These are phyloP conservation scores for Oscheius sp. DNA, from an alignment of 2,888 invertebrate species.

Conservation along the genomic window DNA sequence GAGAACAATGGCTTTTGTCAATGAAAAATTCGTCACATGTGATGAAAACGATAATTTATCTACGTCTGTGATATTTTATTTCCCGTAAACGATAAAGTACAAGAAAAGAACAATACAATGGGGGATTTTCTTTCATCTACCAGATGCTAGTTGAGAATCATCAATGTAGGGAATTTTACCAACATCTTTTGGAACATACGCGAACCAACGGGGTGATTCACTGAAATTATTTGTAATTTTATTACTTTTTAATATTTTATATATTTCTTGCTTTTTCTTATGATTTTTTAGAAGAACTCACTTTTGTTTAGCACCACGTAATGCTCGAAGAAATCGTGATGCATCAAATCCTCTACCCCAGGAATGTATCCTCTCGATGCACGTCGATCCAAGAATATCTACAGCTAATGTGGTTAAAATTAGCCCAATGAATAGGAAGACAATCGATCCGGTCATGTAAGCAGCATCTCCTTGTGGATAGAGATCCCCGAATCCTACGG, in stretches of 20 bases:
- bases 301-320: conserved; percentile 39
- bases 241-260: neutral
- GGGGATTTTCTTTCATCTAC: conserved; percentile 10
- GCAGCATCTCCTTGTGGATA: conserved; percentile 58
- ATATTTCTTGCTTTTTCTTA: neutral
- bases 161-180: conserved; percentile 64
- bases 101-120: too few relatives aligned
- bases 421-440: conserved; percentile 70
- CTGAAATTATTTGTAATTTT: conserved; percentile 15
- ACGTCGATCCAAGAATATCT: conserved; percentile 64
- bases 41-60: too few relatives aligned
- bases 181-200: conserved; percentile 64
- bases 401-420: conserved; percentile 59
- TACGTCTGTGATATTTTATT: too few relatives aligned
- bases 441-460: conserved; percentile 66
- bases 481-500: conserved; percentile 72
- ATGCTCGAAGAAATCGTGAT: conserved; percentile 46
- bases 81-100: too few relatives aligned
- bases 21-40: neutral
- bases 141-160: conserved; percentile 42
- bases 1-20: neutral
- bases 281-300: conserved; percentile 4
- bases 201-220: conserved; percentile 53
- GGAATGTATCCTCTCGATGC: conserved; percentile 63
- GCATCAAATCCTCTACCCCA: conserved; percentile 60